Evolutionary conservation across 2,888 invertebrate genomes (phyloP), one percentile per base, ranked within the genome.

Genomic region (Bimastos eiseni): DNA sequence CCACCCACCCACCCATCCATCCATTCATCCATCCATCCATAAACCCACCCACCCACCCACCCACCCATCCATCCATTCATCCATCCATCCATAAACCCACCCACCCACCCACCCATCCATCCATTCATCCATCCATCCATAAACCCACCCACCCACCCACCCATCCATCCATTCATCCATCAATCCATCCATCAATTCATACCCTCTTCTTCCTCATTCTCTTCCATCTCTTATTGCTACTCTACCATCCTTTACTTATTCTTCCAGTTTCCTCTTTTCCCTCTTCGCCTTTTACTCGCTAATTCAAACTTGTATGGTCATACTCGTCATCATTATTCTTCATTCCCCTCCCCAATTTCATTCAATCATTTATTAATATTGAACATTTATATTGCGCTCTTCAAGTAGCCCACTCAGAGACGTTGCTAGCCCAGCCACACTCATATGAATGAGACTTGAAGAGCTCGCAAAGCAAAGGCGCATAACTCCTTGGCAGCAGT

Each of bases 91-190:
- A 30, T 70, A n/a, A n/a, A n/a, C n/a, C 30, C 70, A 70, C n/a
- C 70, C 70, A 70, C n/a, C 70, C 70, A n/a, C n/a, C 70, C 70
- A 70, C n/a, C 70, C 70, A 70, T n/a, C 70, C 70, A 70, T 70
- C 70, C n/a, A 30, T 70, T n/a, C n/a, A n/a, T n/a, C 30, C 70
- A 70, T 70, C 70, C 70, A 70, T 70, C 70, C 70, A n/a, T 70
- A 30, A 30, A 70, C n/a, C 70, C 70, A 70, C 8, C 70, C 70
- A 70, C n/a, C 70, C n/a, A 30, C n/a, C 24, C 55, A 30, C 30
- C 55, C 55, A 55, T 55, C 55, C 55, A 55, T 55, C 55, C 55
- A 30, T 55, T 30, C 55, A 30, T 55, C 55, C 55, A 55, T 55
- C 55, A 3, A 30, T 30, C 55, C 55, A 30, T 55, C 55, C 55